Conservation (phyloP, 2,797 vertebrate species). For the Xerus rutilus region DNA sequence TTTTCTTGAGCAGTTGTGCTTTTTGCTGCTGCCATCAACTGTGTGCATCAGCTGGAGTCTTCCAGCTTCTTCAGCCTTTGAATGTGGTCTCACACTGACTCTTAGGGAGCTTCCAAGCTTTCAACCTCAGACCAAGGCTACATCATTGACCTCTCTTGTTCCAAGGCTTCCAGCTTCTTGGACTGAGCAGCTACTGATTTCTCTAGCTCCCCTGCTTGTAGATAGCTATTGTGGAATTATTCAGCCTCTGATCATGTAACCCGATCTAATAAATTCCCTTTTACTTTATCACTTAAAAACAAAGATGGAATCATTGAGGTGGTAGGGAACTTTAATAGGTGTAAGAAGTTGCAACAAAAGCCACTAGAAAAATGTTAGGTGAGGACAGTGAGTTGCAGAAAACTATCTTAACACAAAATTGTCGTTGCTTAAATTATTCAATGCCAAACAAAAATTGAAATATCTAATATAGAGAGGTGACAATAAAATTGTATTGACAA, state of each 20-base stretch:
- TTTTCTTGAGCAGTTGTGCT: neutral
- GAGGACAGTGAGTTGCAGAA: neutral
- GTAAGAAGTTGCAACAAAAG: neutral
- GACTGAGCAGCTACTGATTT: neutral
- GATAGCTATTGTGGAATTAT: too few species aligned
- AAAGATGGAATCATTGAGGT: neutral
- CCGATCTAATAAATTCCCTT: too few species aligned
- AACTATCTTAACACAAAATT: neutral
- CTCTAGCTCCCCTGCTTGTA: too few species aligned
- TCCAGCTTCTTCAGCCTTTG: neutral
- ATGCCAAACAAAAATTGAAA: neutral
- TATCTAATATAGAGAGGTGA: neutral
- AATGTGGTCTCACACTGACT: neutral
- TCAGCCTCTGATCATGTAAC: neutral
- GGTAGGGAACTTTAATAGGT: neutral
- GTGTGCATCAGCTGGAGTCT: too few species aligned
- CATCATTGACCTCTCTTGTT: too few species aligned
- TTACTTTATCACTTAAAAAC: neutral
- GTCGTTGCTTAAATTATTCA: conserved; percentile 1
- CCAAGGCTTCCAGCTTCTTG: neutral
- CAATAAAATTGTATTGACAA: neutral
- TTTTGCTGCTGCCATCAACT: neutral
- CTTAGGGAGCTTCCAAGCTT: neutral
- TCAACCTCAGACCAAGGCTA: neutral
- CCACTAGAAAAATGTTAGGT: neutral